Evolutionary conservation across 2,888 invertebrate species (phyloP).

Genomic region (Cantharis rustica): DNA sequence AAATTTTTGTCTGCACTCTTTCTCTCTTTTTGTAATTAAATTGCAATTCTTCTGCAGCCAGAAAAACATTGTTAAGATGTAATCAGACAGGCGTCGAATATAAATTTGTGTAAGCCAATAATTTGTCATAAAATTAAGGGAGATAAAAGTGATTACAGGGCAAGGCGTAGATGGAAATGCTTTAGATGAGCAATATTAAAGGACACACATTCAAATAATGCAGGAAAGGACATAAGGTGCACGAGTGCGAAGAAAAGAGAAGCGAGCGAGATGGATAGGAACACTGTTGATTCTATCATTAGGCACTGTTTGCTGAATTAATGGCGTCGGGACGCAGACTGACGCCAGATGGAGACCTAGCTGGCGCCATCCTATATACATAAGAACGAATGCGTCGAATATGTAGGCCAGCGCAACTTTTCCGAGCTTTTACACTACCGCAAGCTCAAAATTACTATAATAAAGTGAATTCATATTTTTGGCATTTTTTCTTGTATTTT

Average conservation of each 20-base stretch:
- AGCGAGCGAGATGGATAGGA: constrained; percentile 34
- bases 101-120: constrained; percentile 12
- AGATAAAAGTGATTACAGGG: constrained; percentile 18
- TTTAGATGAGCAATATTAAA: constrained; percentile 20
- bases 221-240: constrained; percentile 18
- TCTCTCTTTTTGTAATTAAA: not conserved
- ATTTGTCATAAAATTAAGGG: constrained; percentile 17
- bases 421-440: constrained; percentile 1
- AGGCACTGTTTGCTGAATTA: constrained; percentile 57
- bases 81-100: not conserved
- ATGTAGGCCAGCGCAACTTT: constrained; percentile 30
- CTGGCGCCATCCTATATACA: constrained; percentile 40
- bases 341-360: constrained; percentile 48
- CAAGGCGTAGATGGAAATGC: constrained; percentile 11
- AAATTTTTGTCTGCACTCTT: not conserved
- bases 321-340: constrained; percentile 55
- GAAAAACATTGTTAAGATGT: not conserved
- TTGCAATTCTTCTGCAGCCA: not conserved
- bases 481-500: not conserved
- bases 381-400: constrained; percentile 29
- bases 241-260: constrained; percentile 16
- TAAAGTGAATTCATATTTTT: not conserved
- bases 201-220: constrained; percentile 19
- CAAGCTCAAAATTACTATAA: not conserved
- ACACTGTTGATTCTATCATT: constrained; percentile 59